phyloP scores from a whole-genome alignment of 2,888 invertebrate species.

The Drosophila pegasa region DNA sequence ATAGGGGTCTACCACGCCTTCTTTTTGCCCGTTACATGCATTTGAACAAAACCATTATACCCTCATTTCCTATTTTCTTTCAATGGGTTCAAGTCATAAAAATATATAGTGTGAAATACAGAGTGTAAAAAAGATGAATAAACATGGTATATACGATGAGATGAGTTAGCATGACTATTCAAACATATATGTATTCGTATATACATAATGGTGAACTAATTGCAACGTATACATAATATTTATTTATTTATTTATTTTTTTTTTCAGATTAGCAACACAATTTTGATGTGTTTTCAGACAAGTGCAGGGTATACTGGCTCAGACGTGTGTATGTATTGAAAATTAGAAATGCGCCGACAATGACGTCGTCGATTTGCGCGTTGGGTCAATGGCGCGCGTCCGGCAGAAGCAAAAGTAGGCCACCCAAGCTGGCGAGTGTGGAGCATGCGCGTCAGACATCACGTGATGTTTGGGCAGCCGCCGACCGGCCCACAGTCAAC shows the following conservation, averaged over 20 bases:
- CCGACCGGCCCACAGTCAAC: slow-evolving; percentile 45
- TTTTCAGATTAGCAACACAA: background rate
- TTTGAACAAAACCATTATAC: too few relatives aligned
- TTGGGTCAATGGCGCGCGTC: slow-evolving; percentile 54
- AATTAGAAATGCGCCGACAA: background rate
- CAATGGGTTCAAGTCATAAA: too few relatives aligned
- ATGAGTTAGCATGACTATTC: background rate
- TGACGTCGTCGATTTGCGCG: slow-evolving; percentile 44
- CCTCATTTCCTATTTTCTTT: too few relatives aligned
- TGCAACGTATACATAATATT: background rate
- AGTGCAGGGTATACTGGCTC: slow-evolving; percentile 1
- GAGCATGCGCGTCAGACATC: slow-evolving; percentile 70
- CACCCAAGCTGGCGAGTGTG: slow-evolving; percentile 53
- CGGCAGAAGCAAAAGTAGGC: slow-evolving; percentile 17
- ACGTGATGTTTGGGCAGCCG: slow-evolving; percentile 64
- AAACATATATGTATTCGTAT: background rate
- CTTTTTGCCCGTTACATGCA: too few relatives aligned
- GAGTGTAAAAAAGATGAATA: too few relatives aligned
- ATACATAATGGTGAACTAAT: background rate
- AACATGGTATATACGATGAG: background rate
- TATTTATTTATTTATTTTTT: background rate
- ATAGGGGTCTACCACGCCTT: too few relatives aligned
- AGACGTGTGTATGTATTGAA: background rate
- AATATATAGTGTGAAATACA: background rate
- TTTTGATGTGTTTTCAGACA: background rate